These are phyloP conservation scores for Siderastrea siderea DNA, from an alignment of 92 coral and sea anemone genomes.

Conservation along the genomic window DNA sequence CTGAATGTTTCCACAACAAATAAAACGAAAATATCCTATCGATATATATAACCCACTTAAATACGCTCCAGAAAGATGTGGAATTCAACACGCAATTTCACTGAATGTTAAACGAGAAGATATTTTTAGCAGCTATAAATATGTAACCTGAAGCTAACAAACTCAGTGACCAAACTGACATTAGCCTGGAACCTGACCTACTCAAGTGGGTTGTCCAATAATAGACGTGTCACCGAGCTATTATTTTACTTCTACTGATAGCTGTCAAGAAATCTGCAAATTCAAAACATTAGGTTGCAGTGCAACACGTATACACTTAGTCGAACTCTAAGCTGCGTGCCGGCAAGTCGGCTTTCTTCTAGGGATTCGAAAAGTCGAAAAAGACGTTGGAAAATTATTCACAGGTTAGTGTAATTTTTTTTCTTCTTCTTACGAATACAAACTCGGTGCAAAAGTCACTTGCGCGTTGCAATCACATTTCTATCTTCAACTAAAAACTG, in stretches of 20 bases:
- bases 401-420: neutral
- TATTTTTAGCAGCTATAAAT: neutral
- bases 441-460: neutral
- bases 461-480: neutral
- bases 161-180: neutral
- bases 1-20: conserved; percentile 17
- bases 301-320: conserved; percentile 10
- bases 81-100: neutral
- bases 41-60: neutral
- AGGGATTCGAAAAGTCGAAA: neutral
- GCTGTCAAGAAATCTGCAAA: conserved; percentile 28
- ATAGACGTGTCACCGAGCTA: conserved; percentile 5
- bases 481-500: too few species aligned
- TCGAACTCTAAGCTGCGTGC: neutral
- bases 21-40: neutral
- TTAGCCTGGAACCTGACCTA: too few species aligned
- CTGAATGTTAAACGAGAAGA: neutral
- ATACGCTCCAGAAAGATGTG: neutral
- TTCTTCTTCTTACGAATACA: neutral
- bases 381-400: neutral
- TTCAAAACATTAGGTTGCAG: neutral
- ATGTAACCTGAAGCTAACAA: neutral
- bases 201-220: neutral
- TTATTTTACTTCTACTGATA: conserved; percentile 1
- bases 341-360: neutral